Evolutionary conservation across 2,113 vertebrate species (phyloP), one percentile per base, ranked within the genome.

Genomic region (Andinoacara biseriatus): DNA sequence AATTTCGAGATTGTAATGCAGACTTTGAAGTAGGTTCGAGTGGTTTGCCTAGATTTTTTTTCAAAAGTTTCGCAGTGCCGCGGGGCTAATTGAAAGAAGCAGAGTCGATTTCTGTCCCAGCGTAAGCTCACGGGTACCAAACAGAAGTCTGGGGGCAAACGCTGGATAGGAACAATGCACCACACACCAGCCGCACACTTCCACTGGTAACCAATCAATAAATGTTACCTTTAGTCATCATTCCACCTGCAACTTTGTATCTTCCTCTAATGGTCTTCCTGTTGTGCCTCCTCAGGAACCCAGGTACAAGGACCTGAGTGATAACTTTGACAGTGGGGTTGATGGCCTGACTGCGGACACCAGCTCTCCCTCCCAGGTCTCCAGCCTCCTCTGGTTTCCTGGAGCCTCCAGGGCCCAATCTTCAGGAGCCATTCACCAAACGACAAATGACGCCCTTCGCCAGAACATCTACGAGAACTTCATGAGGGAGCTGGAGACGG

Each of bases 401-500:
- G 88, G 90, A 60, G 86, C 96, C 1, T 96, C 97, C 88, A 95
- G 96, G 89, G 96, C 96, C 0, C 96, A 97, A 10, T 97, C 97
- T 0, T 94, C 96, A 8, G 96, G 95, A 0, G 96, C 94, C 0
- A 89, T 97, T 15, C 96, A 96, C 52, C 96, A 96, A 88, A 93
- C 87, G 1, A 90, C 81, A 62, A 94, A n/a, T 0, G 97, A 96
- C 35, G 94, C 91, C 15, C 86, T 97, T 56, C 97, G 94, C 6
- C 97, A 98, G 93, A 98, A 98, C 90, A 98, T 98, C 86, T 98
- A 99, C 0, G 96, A 98, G 87, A 99, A 99, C 82, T 98, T 97
- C 93, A 98, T 97, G 97, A 91, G 96, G 1, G 97, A 99, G 92
- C 83, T 99, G 90, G 97, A 98, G 78, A 95, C 94, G 49, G 96